Evolutionary conservation across 2,113 vertebrate species (phyloP).

Genomic region (Hyla sarda): DNA sequence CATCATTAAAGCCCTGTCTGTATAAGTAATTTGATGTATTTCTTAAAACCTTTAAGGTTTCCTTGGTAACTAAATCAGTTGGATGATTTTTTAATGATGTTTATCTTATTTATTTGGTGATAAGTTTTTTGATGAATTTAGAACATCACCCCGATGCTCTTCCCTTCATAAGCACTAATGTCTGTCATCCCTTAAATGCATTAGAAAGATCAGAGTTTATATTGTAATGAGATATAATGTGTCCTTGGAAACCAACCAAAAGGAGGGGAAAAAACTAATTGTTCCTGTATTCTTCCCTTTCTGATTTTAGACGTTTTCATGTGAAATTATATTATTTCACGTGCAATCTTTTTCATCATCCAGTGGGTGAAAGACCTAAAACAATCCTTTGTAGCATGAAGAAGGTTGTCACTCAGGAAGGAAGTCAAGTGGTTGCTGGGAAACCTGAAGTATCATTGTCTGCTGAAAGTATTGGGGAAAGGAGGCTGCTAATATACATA

Average conservation of each 20-base stretch:
- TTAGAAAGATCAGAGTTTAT: background rate
- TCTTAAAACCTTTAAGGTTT: conserved; percentile 17
- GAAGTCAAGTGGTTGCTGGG: background rate
- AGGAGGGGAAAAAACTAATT: background rate
- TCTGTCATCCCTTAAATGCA: background rate
- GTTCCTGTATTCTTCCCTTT: too few relatives aligned
- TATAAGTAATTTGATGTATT: background rate
- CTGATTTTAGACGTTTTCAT: background rate
- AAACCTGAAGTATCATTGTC: background rate
- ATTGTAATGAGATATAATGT: background rate
- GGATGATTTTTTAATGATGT: conserved; percentile 42
- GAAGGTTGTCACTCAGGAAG: background rate
- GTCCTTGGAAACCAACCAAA: background rate
- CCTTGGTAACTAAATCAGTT: conserved; percentile 38
- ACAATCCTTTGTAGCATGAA: background rate
- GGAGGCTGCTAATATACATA: too few relatives aligned
- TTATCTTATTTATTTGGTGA: conserved; percentile 12
- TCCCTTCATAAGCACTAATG: background rate
- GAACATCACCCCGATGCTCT: background rate
- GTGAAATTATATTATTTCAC: background rate
- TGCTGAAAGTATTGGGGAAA: background rate
- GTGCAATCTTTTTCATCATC: background rate
- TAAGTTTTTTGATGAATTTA: conserved; percentile 1
- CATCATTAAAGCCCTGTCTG: background rate
- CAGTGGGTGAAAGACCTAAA: background rate